Conservation (phyloP, 1,140 invertebrate genomes). For the Phortica variegata region DNA sequence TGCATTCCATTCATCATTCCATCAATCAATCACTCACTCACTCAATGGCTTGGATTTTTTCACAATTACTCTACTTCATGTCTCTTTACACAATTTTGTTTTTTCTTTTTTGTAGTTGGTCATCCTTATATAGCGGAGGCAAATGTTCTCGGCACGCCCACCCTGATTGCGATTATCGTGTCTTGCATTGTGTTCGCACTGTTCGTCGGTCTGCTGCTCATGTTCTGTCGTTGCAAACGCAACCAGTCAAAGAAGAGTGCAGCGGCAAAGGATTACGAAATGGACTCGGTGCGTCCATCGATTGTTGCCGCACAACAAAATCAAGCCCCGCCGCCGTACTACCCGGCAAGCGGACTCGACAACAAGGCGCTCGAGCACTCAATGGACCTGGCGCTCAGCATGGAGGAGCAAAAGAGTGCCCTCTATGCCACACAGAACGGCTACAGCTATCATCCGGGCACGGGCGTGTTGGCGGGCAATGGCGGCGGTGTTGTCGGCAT, state of each 20-base stretch:
- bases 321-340: slow-evolving; percentile 82
- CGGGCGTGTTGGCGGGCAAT: slow-evolving; percentile 56
- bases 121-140: slow-evolving; percentile 77
- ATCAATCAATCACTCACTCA: slow-evolving; percentile 3
- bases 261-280: slow-evolving; percentile 84
- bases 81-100: background rate
- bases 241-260: slow-evolving; percentile 77
- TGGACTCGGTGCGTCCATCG: slow-evolving; percentile 78
- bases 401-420: slow-evolving; percentile 78
- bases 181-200: slow-evolving; percentile 78
- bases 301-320: slow-evolving; percentile 74
- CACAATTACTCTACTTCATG: slow-evolving; percentile 12
- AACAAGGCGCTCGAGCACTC: slow-evolving; percentile 88
- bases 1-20: background rate
- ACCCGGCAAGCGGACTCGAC: slow-evolving; percentile 79
- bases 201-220: slow-evolving; percentile 72
- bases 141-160: slow-evolving; percentile 73
- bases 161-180: slow-evolving; percentile 77
- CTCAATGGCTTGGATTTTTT: slow-evolving; percentile 6
- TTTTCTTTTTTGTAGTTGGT: slow-evolving; percentile 63
- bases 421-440: slow-evolving; percentile 80
- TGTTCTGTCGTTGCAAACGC: slow-evolving; percentile 84
- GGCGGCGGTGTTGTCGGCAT: slow-evolving; percentile 32
- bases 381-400: slow-evolving; percentile 75
- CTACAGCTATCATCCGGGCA: slow-evolving; percentile 74